Conservation (phyloP, 2,113 vertebrate genomes). For the Cariama cristata region DNA sequence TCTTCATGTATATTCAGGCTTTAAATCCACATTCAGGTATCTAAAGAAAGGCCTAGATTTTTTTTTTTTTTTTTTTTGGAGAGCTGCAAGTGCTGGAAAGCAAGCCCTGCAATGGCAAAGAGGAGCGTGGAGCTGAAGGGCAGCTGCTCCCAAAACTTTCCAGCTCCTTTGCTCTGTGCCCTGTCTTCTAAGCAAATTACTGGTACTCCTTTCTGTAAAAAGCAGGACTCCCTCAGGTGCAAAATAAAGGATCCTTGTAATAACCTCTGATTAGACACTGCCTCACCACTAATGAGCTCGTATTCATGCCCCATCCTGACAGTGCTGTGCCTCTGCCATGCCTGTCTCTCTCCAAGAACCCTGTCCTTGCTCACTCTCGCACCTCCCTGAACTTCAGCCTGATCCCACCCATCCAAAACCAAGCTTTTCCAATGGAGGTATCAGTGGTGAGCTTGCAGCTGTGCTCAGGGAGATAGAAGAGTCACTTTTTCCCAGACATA, state of each 20-base stretch:
- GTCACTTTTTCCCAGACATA: not conserved
- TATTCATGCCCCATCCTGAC: not conserved
- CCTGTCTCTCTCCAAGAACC: not conserved
- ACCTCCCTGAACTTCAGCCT: not conserved
- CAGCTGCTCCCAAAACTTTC: not conserved
- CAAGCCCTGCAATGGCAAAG: not conserved
- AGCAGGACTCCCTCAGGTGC: not conserved
- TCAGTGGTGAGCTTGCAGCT: not conserved
- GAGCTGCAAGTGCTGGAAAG: not conserved
- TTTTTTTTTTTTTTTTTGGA: not conserved
- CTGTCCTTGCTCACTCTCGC: not conserved
- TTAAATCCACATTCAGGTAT: not conserved
- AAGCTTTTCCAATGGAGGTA: not conserved
- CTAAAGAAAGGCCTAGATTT: not conserved
- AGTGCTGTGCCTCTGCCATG: fast-evolving
- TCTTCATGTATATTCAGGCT: not conserved
- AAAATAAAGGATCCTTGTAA: not conserved
- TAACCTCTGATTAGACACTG: not conserved
- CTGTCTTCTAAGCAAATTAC: not conserved
- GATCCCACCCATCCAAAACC: not conserved
- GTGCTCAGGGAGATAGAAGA: not conserved
- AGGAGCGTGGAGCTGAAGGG: not conserved
- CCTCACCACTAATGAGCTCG: not conserved
- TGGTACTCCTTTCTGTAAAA: not conserved
- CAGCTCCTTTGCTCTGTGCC: not conserved